These are phyloP conservation scores for Tipula unca DNA, from an alignment of 2,888 invertebrate genomes.

Conservation along the genomic window DNA sequence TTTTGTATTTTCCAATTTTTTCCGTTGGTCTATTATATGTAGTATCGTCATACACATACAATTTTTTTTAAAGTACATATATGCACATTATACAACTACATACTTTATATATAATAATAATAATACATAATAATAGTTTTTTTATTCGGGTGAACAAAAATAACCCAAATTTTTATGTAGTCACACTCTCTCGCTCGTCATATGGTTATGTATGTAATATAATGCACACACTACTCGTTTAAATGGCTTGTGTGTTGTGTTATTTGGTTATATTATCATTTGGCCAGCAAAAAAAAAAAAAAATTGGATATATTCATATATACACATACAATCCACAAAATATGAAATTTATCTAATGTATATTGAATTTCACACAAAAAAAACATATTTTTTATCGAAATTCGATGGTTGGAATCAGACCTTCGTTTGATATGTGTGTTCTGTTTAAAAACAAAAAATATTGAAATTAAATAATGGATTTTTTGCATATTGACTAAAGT, in stretches of 20 bases:
- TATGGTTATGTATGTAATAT: background rate
- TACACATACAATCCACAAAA: background rate
- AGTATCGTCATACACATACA: background rate
- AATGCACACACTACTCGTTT: background rate
- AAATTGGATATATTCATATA: background rate
- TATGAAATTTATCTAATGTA: background rate
- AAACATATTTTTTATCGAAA: background rate
- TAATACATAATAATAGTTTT: too few species aligned
- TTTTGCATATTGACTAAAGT: background rate
- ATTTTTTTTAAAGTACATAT: background rate
- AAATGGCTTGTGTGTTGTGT: background rate
- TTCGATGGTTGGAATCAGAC: background rate
- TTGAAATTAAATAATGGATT: background rate
- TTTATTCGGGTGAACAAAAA: background rate
- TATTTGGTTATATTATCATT: background rate
- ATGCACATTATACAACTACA: background rate
- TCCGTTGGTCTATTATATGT: constrained; percentile 14
- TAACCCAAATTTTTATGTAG: constrained; percentile 8
- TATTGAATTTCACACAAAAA: background rate
- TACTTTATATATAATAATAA: background rate
- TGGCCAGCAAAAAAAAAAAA: background rate
- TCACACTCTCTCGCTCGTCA: background rate
- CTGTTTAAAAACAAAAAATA: background rate
- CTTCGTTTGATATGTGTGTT: background rate
- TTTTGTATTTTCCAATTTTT: background rate